Evolutionary conservation across 2,113 vertebrate species (phyloP).

Genomic region (Eudyptes chrysolophus): DNA sequence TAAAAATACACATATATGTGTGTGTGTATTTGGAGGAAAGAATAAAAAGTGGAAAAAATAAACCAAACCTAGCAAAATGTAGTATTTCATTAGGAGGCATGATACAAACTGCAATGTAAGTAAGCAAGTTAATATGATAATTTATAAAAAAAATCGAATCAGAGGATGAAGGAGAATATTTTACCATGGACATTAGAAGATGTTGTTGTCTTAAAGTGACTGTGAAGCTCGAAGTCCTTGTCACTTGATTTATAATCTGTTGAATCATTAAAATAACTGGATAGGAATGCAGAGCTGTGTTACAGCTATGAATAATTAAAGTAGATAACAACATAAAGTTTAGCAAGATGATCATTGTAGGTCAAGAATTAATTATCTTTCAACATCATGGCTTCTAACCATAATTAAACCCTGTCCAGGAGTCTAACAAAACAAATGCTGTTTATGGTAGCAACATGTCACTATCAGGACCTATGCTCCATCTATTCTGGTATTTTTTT

Average conservation of each 20-base stretch:
- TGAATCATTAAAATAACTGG: background rate
- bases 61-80: background rate
- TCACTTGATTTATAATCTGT: background rate
- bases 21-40: background rate
- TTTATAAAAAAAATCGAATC: background rate
- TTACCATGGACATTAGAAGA: background rate
- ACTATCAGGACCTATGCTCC: background rate
- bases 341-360: background rate
- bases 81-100: background rate
- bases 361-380: constrained; percentile 29
- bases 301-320: background rate
- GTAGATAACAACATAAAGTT: background rate
- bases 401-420: background rate
- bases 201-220: background rate
- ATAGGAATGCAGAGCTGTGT: background rate
- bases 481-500: background rate
- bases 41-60: background rate
- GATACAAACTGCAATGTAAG: background rate
- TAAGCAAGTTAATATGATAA: background rate
- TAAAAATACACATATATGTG: background rate
- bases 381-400: background rate
- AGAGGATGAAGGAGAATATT: background rate
- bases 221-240: background rate
- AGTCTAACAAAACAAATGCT: background rate
- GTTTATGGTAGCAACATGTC: background rate